phyloP scores from a whole-genome alignment of 92 coral and sea anemone genomes.

The Ricordea florida region DNA sequence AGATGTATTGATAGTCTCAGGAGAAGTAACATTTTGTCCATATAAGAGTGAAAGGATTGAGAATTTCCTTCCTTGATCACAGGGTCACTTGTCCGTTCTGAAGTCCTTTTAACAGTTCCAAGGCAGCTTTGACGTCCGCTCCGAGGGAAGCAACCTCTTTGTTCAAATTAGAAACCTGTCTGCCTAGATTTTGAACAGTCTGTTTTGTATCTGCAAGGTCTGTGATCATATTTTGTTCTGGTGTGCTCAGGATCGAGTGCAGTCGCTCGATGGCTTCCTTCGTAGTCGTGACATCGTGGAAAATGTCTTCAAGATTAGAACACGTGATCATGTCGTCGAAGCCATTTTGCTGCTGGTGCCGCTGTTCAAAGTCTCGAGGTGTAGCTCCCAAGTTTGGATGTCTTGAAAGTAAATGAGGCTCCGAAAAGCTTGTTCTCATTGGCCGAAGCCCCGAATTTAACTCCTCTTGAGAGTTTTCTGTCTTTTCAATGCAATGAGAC shows the following conservation, averaged over 20 bases:
- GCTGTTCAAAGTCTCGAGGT: too few species aligned
- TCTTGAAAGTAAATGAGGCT: slow-evolving; percentile 47
- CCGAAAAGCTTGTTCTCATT: slow-evolving; percentile 73
- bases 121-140: slow-evolving; percentile 64
- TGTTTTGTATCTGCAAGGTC: slow-evolving; percentile 70
- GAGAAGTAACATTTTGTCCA: too few species aligned
- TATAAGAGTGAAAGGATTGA: too few species aligned
- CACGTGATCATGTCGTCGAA: slow-evolving; percentile 11
- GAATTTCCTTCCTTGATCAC: too few species aligned
- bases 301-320: slow-evolving; percentile 69
- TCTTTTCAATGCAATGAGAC: slow-evolving; percentile 53
- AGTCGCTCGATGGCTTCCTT: slow-evolving; percentile 66
- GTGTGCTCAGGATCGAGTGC: slow-evolving; percentile 52
- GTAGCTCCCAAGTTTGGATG: too few species aligned
- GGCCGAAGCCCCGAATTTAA: slow-evolving; percentile 30
- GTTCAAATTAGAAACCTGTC: slow-evolving; percentile 64
- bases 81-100: slow-evolving; percentile 29
- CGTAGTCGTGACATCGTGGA: slow-evolving; percentile 70
- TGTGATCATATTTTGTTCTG: slow-evolving; percentile 45
- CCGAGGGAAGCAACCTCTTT: slow-evolving; percentile 75
- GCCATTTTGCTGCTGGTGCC: neutral
- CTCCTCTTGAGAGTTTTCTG: slow-evolving; percentile 45
- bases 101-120: slow-evolving; percentile 65
- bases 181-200: slow-evolving; percentile 64
- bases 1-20: too few species aligned